Percentiles rank a stretch among this genome's conserved stretches.
phyloP scores from a whole-genome alignment of 1,140 invertebrate species.

The Conus ventricosus region DNA sequence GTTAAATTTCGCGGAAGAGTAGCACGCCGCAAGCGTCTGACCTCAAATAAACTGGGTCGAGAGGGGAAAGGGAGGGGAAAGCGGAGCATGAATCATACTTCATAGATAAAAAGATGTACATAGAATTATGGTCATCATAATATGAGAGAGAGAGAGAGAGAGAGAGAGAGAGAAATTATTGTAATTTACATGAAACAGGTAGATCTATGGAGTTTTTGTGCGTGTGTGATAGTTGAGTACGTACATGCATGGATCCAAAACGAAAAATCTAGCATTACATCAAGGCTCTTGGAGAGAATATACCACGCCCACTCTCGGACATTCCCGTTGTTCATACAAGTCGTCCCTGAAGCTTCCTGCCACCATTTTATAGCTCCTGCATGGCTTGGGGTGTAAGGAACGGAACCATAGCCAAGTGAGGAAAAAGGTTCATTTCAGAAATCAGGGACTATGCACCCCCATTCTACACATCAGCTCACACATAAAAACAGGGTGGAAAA shows the following conservation, averaged over 20 bases:
- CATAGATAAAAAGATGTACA: slow-evolving; percentile 8
- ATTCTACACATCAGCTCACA: no score
- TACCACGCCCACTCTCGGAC: not conserved
- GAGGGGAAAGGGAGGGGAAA: not conserved
- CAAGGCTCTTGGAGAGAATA: not conserved
- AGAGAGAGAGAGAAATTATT: no score
- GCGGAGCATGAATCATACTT: not conserved
- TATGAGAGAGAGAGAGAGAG: no score
- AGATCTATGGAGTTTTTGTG: not conserved
- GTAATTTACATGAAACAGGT: not conserved
- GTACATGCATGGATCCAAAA: not conserved
- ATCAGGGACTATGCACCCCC: no score
- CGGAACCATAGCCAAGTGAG: no score
- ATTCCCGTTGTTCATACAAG: not conserved
- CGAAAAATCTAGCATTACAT: not conserved
- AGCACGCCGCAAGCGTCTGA: not conserved
- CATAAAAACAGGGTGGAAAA: no score
- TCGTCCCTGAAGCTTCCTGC: no score
- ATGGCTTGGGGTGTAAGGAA: no score
- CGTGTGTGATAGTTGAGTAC: not conserved
- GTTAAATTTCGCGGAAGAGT: slow-evolving; percentile 7
- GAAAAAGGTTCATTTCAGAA: no score
- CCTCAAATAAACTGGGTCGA: not conserved
- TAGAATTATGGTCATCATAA: not conserved
- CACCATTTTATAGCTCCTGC: no score